Evolutionary conservation across 2,888 invertebrate species (phyloP).

Genomic region (Lepetodrilus schrolli): DNA sequence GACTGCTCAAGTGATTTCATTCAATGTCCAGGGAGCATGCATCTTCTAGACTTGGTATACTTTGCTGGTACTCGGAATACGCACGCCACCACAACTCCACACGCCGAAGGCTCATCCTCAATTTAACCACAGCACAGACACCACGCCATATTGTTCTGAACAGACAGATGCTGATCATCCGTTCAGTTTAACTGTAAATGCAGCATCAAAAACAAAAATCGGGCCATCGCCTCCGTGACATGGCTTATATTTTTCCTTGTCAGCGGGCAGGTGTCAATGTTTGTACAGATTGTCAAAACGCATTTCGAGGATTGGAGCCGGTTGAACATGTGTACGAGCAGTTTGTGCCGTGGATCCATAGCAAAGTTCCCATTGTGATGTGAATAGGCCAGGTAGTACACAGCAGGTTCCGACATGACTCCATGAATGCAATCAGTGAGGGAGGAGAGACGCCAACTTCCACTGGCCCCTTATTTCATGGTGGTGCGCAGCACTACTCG

Average conservation of each 20-base stretch:
- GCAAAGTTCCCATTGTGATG: conserved; percentile 27
- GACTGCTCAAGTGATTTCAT: conserved; percentile 1
- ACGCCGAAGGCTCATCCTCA: conserved; percentile 11
- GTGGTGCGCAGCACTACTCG: not conserved
- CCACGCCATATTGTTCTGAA: not conserved
- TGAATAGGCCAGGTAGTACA: not conserved
- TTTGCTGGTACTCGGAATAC: conserved; percentile 6
- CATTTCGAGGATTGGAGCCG: conserved; percentile 17
- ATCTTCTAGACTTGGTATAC: conserved; percentile 35
- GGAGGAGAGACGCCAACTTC: conserved; percentile 34
- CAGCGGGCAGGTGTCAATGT: not conserved
- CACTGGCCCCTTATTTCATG: not conserved
- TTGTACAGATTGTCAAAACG: not conserved
- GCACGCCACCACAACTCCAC: conserved; percentile 16
- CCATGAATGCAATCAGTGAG: conserved; percentile 49
- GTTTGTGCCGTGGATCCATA: conserved; percentile 28
- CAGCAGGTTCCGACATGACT: conserved; percentile 58
- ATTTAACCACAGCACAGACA: not conserved
- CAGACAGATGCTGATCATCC: conserved; percentile 2
- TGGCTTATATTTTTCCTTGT: not conserved
- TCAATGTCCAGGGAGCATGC: conserved; percentile 43
- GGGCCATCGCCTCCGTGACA: not conserved
- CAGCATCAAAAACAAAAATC: conserved; percentile 12
- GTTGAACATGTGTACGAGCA: conserved; percentile 14
- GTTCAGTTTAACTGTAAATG: not conserved